These are phyloP conservation scores for Zaprionus bogoriensis DNA, from an alignment of 2,888 invertebrate species.

Conservation along the genomic window DNA sequence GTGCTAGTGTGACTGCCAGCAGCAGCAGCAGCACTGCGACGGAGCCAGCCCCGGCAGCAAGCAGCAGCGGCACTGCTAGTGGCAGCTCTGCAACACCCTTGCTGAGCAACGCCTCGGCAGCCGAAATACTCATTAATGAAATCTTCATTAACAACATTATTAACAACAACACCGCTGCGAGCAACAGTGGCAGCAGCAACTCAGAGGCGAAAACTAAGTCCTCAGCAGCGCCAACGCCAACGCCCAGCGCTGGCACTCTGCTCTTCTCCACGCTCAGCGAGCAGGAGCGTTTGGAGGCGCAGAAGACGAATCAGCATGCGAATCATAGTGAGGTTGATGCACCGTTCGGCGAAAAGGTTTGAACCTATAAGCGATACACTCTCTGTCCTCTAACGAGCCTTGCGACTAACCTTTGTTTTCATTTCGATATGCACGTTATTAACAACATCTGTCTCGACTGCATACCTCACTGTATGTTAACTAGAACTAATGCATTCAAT, in stretches of 20 bases:
- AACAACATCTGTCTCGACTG: constrained; percentile 23
- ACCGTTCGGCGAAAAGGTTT: constrained; percentile 80
- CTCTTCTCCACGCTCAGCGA: constrained; percentile 79
- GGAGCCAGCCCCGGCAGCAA: constrained; percentile 32
- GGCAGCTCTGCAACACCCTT: constrained; percentile 53
- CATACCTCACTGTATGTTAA: background rate
- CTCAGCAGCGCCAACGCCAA: constrained; percentile 46
- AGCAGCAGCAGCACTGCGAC: constrained; percentile 28
- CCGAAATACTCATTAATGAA: constrained; percentile 82
- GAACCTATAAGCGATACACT: constrained; percentile 46
- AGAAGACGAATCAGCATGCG: constrained; percentile 47
- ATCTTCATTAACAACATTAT: constrained; percentile 82
- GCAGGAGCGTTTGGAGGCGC: constrained; percentile 78
- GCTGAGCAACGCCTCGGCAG: constrained; percentile 77
- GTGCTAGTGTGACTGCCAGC: constrained; percentile 46
- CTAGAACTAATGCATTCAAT: background rate
- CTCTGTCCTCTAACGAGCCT: constrained; percentile 48
- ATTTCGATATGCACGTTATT: constrained; percentile 65
- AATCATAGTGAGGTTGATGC: constrained; percentile 64
- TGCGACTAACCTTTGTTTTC: constrained; percentile 57
- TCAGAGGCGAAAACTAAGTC: constrained; percentile 47
- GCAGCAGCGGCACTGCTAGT: constrained; percentile 12
- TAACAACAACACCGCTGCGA: constrained; percentile 72
- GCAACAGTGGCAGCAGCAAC: constrained; percentile 33
- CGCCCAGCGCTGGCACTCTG: constrained; percentile 77